A percentile compares a stretch with the other conserved stretches of the same genome.
phyloP scores from a whole-genome alignment of 2,113 vertebrate species.

The Apodemus sylvaticus region DNA sequence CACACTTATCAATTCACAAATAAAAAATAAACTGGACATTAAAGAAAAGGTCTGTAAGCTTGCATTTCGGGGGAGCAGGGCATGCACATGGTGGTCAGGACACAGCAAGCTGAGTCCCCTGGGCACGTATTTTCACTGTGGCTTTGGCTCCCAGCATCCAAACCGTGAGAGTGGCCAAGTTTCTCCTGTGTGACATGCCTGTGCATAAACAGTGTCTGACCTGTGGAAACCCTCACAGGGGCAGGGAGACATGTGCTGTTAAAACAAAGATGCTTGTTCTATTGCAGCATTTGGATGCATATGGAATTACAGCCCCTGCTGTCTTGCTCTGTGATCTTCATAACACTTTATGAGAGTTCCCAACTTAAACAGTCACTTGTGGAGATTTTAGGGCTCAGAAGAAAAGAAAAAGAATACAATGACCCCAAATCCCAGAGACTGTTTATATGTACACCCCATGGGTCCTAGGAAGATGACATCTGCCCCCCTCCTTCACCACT shows the following conservation, averaged over 20 bases:
- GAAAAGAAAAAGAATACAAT: background rate
- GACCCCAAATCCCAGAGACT: conserved; percentile 54
- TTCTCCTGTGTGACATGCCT: background rate
- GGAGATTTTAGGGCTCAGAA: background rate
- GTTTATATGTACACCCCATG: conserved; percentile 55
- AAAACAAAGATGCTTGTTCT: conserved; percentile 41
- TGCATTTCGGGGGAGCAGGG: background rate
- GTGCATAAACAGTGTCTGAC: background rate
- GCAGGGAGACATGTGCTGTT: background rate
- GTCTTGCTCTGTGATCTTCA: conserved; percentile 37
- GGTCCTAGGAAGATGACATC: conserved; percentile 66
- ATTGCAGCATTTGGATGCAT: background rate
- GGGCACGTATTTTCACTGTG: background rate
- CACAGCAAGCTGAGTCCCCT: background rate
- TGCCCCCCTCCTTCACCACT: conserved; percentile 54
- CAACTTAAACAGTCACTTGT: conserved; percentile 60
- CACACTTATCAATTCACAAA: background rate
- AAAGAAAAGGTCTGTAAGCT: background rate
- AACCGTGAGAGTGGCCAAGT: background rate
- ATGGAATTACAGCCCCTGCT: conserved; percentile 22
- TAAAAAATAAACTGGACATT: background rate
- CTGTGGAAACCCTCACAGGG: background rate
- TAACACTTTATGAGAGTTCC: conserved; percentile 65
- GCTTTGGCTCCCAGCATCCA: background rate
- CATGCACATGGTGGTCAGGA: background rate